These are phyloP conservation scores for Oncopeltus fasciatus DNA, from an alignment of 1,140 invertebrate genomes.

Conservation along the genomic window DNA sequence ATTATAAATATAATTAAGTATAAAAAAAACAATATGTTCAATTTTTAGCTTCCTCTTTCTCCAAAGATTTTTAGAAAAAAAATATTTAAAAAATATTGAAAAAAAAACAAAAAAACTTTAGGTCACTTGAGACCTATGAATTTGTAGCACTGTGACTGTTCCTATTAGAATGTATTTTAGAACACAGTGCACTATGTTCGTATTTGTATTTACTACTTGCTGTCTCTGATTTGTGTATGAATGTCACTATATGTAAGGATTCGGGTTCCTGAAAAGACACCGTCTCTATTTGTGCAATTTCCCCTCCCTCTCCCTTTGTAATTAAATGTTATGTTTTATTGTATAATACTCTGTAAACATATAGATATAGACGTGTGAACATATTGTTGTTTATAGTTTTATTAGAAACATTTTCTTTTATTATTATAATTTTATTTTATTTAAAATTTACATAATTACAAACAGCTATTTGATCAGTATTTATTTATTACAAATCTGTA, in stretches of 20 bases:
- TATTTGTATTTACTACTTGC: background rate
- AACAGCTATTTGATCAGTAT: constrained; percentile 17
- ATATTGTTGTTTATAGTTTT: constrained; percentile 20
- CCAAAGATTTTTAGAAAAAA: constrained; percentile 11
- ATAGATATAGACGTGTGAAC: constrained; percentile 17
- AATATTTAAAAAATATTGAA: too few species aligned
- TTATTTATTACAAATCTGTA: constrained; percentile 21
- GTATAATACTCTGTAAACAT: constrained; percentile 9
- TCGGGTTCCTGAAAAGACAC: background rate
- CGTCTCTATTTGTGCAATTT: constrained; percentile 14
- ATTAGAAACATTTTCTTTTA: too few species aligned
- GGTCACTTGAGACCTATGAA: background rate
- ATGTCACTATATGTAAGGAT: background rate
- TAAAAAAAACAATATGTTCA: constrained; percentile 9
- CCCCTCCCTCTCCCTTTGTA: constrained; percentile 14
- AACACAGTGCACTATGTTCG: constrained; percentile 13
- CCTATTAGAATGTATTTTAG: constrained; percentile 16
- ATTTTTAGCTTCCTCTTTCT: constrained; percentile 11
- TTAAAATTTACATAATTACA: constrained; percentile 14
- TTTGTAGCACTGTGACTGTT: constrained; percentile 15
- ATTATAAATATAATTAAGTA: constrained; percentile 4
- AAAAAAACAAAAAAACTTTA: background rate
- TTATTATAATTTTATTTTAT: constrained; percentile 12
- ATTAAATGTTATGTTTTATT: constrained; percentile 17
- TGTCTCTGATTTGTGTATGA: background rate